Evolutionary conservation across 1,140 invertebrate genomes (phyloP), one percentile per base, ranked within the genome.

Genomic region (Neuroterus valhalla): DNA sequence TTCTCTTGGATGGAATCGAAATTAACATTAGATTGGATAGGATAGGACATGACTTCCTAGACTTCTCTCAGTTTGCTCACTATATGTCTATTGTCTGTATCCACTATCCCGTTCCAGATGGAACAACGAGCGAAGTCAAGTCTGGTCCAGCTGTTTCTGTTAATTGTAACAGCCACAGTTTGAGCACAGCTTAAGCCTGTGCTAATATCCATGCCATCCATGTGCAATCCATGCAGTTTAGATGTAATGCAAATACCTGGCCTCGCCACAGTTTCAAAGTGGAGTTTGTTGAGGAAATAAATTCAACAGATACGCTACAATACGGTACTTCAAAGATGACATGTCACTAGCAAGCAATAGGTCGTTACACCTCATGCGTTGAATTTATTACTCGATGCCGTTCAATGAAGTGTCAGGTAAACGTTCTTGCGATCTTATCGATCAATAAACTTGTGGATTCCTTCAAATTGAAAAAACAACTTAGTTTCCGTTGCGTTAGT

Each of bases 101-200:
- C 31, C 31, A 38, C 6, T 38, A 38, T 38, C 31, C 31, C 6
- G 31, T 38, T 38, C 26, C 55, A 31, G 31, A 62, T 31, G n/a
- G 23, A 62, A 62, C 55, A 62, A 62, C 15, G 55, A 62, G n/a
- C 21, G 31, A 62, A 62, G 55, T 62, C 55, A 23, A 62, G 55
- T 31, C 55, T 62, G 26, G 55, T 62, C 26, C 55, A 62, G 55
- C 26, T 62, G 55, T 62, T 62, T 62, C 55, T 62, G 31, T 62
- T 62, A 62, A 62, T 62, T 62, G 55, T 26, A 62, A 62, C 26
- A 62, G 55, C 31, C 55, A 62, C 55, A 62, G 55, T 62, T 62
- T 55, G 52, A 55, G 26, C 23, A 55, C 52, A 55, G 55, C 26
- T 62, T 62, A 62, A 26, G 26, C 55, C 55, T 31, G 55, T 31